Evolutionary conservation across 2,113 vertebrate species (phyloP).

Genomic region (Colius striatus): DNA sequence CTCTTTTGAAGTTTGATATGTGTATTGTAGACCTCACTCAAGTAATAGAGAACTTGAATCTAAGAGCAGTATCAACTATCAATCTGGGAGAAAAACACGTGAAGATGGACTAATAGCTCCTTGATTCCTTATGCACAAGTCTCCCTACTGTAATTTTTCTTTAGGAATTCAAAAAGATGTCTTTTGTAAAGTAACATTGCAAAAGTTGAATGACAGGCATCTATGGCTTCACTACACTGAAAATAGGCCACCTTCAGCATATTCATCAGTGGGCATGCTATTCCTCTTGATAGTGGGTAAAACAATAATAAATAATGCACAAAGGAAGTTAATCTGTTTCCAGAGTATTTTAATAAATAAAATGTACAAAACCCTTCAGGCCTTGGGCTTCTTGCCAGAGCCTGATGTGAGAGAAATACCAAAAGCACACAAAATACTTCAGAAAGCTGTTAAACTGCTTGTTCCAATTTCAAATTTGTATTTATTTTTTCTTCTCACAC

Average conservation of each 20-base stretch:
- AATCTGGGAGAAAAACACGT: not conserved
- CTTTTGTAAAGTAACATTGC: not conserved
- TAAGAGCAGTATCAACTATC: not conserved
- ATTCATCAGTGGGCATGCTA: not conserved
- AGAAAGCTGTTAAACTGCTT: constrained; percentile 10
- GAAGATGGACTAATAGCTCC: not conserved
- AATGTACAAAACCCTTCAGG: constrained; percentile 46
- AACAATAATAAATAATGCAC: constrained; percentile 69
- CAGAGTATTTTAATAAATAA: constrained; percentile 61
- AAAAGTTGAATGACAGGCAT: not conserved
- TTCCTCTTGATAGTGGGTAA: constrained; percentile 22
- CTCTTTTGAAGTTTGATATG: not conserved
- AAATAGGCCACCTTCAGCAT: constrained; percentile 13
- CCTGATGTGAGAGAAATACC: constrained; percentile 28
- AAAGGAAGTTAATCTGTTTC: constrained; percentile 50
- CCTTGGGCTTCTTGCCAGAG: constrained; percentile 13
- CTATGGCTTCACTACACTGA: not conserved
- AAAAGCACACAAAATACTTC: not conserved
- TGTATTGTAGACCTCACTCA: not conserved
- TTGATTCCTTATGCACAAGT: not conserved
- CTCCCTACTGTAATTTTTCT: not conserved
- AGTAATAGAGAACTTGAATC: not conserved
- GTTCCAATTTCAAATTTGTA: constrained; percentile 26
- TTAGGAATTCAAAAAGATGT: not conserved
- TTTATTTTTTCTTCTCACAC: constrained; percentile 31